Evolutionary conservation across 2,113 vertebrate genomes (phyloP).

Genomic region (Phaethornis superciliosus): DNA sequence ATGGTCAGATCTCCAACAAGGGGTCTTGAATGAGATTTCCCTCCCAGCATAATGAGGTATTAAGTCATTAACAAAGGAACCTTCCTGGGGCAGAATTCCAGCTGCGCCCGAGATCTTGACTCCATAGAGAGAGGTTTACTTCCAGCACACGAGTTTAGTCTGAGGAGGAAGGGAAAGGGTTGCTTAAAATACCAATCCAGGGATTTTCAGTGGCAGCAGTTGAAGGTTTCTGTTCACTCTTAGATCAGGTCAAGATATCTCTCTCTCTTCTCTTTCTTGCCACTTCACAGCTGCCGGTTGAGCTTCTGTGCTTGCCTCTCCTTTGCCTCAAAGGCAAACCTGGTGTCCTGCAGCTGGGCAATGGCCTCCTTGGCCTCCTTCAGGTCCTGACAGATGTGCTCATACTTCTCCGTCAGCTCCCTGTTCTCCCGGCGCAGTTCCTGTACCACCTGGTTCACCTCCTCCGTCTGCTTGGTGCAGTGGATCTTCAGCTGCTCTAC

Average conservation of each 20-base stretch:
- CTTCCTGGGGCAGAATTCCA: conserved; percentile 53
- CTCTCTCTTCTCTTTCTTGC: neutral
- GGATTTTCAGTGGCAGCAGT: neutral
- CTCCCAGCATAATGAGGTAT: conserved; percentile 10
- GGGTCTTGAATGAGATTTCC: conserved; percentile 20
- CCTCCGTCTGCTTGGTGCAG: conserved; percentile 85
- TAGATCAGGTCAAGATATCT: conserved; percentile 10
- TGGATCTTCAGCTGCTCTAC: conserved; percentile 88
- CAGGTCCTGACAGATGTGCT: conserved; percentile 78
- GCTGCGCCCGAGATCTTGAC: conserved; percentile 9
- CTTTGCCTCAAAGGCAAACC: conserved; percentile 85
- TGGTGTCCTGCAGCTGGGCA: conserved; percentile 82
- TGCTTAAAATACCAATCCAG: conserved; percentile 12
- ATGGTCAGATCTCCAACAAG: conserved; percentile 17
- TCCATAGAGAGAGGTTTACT: neutral
- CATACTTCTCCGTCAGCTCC: conserved; percentile 84
- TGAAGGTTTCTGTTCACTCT: conserved; percentile 28
- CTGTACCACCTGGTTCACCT: conserved; percentile 84
- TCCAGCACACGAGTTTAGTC: neutral
- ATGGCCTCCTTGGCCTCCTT: conserved; percentile 86
- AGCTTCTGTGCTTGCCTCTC: conserved; percentile 89
- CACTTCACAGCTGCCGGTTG: conserved; percentile 81
- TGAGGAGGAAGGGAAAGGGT: neutral
- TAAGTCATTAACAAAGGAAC: conserved; percentile 22
- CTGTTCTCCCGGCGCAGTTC: conserved; percentile 83